phyloP scores from a whole-genome alignment of 2,797 vertebrate species.

The Pristis pectinata region DNA sequence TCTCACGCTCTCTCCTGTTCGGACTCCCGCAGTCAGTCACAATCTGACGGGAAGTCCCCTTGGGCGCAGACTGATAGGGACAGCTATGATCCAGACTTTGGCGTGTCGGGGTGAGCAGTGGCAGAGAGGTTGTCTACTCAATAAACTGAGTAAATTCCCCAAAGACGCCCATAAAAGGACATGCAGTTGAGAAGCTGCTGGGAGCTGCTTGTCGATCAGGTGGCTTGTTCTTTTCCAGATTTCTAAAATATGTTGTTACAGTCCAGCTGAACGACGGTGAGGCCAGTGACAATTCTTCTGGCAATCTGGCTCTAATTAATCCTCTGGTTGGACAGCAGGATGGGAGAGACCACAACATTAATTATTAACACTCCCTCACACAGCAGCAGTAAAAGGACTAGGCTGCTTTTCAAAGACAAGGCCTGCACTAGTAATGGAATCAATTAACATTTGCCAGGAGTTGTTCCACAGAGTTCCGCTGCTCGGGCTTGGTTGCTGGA shows the following conservation, averaged over 20 bases:
- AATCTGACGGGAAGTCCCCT: too few relatives aligned
- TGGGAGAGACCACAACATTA: neutral
- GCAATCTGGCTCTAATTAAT: constrained; percentile 1
- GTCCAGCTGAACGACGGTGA: neutral
- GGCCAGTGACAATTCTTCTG: neutral
- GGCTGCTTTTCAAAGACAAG: neutral
- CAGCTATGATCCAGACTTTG: too few relatives aligned
- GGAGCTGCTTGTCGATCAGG: neutral
- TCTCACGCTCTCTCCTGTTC: neutral
- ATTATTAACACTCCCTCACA: neutral
- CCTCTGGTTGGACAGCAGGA: neutral
- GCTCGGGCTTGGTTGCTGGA: neutral
- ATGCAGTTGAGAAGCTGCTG: neutral
- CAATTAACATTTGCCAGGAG: constrained; percentile 3
- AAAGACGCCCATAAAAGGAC: neutral
- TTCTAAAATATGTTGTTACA: neutral
- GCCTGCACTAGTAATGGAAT: neutral
- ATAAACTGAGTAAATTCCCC: neutral
- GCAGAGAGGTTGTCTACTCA: too few relatives aligned
- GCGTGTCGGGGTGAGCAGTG: too few relatives aligned
- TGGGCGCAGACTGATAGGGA: too few relatives aligned
- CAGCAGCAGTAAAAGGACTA: neutral
- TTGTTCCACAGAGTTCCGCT: neutral
- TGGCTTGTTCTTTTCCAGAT: neutral
- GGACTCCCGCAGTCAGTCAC: neutral